Evolutionary conservation across 2,797 vertebrate species (phyloP), one percentile per base, ranked within the genome.

Genomic region (Adelosebastes latens): DNA sequence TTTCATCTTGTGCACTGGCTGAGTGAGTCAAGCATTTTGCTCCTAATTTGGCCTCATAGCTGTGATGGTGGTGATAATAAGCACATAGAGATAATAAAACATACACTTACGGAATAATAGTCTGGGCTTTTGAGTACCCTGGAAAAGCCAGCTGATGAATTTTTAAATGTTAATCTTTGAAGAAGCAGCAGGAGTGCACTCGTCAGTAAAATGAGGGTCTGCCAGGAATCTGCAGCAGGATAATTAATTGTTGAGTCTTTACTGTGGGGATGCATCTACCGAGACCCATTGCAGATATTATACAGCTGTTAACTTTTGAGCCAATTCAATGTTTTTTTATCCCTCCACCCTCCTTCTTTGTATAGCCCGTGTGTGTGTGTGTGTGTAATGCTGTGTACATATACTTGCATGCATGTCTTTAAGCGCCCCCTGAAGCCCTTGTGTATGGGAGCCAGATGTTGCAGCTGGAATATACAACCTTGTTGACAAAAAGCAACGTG

Each of bases 251-350:
- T 95, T 95, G 83, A 94, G 91, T 92, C 88, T 92, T 93, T 95
- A 89, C 91, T 86, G 90, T 88, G 81, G 90, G 89, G 86, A 95
- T 95, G 88, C 90, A 94, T 92, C 96, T 94, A 94, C 82, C 46
- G 93, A 96, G 95, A 92, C 92, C 93, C 90, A 93, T 96, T 95
- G 90, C 81, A 94, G 92, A 96, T 95, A 96, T 72, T 87, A 96
- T 96, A 91, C 95, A 96, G 94, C 94, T 97, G 94, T 96, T 97
- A 96, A 89, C 71, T 96, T 95, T 94, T 94, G 92, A 95, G 91
- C 92, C 90, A 96, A 94, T 95, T 94, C 93, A 86, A 89, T 95
- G 90, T 94, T 94, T 94, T 95, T 79, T 74, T 90, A 59, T 87
- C 72, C 76, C 53, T 29, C 16, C 65, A 25, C 34, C 75, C 61